Percentiles rank a stretch among this genome's conserved stretches.
These are phyloP conservation scores for Babylonia areolata DNA, from an alignment of 1,140 invertebrate species.

Conservation along the genomic window DNA sequence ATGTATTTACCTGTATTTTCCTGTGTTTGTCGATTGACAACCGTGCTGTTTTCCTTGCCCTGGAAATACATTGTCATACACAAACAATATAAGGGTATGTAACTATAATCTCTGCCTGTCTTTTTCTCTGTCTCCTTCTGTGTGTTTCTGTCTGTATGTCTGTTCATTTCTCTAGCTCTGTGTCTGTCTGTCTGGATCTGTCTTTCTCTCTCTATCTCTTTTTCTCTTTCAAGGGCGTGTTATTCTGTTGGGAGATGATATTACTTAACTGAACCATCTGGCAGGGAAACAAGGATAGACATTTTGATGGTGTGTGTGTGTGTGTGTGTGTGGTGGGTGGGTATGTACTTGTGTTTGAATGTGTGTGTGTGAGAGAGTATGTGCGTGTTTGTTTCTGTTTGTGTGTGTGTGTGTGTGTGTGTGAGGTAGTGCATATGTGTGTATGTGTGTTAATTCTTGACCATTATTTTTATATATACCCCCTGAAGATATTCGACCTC, in stretches of 20 bases:
- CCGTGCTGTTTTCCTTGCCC: background rate
- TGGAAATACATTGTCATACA: background rate
- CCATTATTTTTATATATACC: background rate
- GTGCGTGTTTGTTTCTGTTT: too few species aligned
- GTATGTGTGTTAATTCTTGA: background rate
- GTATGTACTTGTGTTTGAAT: too few species aligned
- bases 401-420: too few species aligned
- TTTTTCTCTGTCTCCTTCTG: background rate
- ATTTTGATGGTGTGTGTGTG: background rate
- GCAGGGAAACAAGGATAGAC: too few species aligned
- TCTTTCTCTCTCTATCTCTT: background rate
- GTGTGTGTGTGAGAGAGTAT: too few species aligned
- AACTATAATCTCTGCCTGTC: background rate
- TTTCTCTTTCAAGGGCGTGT: background rate
- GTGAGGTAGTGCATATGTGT: too few species aligned
- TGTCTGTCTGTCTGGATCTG: background rate
- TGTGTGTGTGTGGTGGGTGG: too few species aligned
- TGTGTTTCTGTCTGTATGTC: background rate
- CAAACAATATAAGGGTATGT: background rate
- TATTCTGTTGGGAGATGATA: background rate
- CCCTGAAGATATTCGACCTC: background rate
- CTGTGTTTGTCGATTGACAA: too few species aligned
- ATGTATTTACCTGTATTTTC: too few species aligned
- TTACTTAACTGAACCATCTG: too few species aligned
- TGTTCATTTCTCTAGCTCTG: too few species aligned